Conservation (phyloP, 2,888 invertebrate genomes). For the Drosophila bunnanda region DNA sequence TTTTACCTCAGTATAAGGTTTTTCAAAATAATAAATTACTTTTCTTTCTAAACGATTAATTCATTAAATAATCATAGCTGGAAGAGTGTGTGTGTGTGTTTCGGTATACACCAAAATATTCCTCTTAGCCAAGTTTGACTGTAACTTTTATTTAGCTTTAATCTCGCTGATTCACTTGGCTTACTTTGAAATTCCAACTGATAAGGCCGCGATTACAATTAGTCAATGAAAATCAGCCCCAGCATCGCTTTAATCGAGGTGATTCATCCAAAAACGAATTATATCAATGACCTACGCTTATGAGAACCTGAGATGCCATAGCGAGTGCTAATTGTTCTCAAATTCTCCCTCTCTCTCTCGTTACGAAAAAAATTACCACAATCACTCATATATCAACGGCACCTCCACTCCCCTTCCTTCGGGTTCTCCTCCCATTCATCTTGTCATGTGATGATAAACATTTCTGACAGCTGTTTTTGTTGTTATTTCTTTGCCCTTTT, state of each 20-base stretch:
- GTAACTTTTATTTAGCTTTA: background rate
- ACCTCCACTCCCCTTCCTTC: too few species aligned
- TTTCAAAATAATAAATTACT: conserved; percentile 4
- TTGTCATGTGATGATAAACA: conserved; percentile 51
- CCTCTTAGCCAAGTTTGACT: background rate
- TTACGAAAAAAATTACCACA: conserved; percentile 11
- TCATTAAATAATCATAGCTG: background rate
- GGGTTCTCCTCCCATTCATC: background rate
- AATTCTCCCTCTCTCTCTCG: background rate
- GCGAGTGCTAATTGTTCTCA: conserved; percentile 20
- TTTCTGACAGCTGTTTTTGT: conserved; percentile 60
- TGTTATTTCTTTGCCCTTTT: conserved; percentile 30
- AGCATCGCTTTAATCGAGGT: conserved; percentile 14
- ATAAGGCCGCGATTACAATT: conserved; percentile 35
- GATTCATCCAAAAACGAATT: conserved; percentile 28
- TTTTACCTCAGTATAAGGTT: background rate
- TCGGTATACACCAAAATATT: background rate
- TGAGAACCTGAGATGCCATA: conserved; percentile 3
- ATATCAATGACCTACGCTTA: conserved; percentile 25
- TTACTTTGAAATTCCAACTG: conserved; percentile 47
- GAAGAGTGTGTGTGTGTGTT: background rate
- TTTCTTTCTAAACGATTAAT: background rate
- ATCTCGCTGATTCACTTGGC: conserved; percentile 24
- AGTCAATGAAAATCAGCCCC: background rate
- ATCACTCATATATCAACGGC: conserved; percentile 22